Conservation (phyloP, 2,797 vertebrate species). For the Trachops cirrhosus region DNA sequence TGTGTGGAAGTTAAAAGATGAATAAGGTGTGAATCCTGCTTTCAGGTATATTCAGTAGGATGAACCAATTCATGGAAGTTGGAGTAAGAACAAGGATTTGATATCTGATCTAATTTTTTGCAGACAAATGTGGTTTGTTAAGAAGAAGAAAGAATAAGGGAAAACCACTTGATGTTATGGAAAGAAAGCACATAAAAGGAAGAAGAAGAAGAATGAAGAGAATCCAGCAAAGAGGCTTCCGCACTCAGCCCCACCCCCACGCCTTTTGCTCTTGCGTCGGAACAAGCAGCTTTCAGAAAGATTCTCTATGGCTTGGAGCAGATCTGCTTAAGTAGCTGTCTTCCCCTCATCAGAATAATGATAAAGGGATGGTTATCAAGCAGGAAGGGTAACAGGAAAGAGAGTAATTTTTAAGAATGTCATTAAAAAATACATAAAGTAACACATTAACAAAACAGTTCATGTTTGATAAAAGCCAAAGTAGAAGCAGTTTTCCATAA, state of each 20-base stretch:
- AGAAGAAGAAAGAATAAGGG: not conserved
- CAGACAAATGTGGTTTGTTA: not conserved
- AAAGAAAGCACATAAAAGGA: not conserved
- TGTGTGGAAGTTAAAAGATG: not conserved
- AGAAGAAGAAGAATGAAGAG: not conserved
- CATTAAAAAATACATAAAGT: not conserved
- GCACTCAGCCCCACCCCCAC: not conserved
- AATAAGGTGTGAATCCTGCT: not conserved
- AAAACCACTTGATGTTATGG: not conserved
- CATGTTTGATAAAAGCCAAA: not conserved
- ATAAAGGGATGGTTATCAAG: not conserved
- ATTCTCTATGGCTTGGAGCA: not conserved
- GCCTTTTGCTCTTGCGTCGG: not conserved
- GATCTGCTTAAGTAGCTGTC: not conserved
- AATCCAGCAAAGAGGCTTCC: not conserved
- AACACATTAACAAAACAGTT: not conserved
- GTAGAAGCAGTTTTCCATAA: not conserved
- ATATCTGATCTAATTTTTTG: not conserved
- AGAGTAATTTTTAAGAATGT: not conserved
- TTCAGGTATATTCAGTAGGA: not conserved
- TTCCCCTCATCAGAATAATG: not conserved
- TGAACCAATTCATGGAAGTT: not conserved
- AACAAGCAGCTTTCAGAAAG: not conserved
- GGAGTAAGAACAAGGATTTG: not conserved
- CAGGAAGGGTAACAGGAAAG: too few relatives aligned